These are phyloP conservation scores for Lithophane socia DNA, from an alignment of 2,888 invertebrate genomes.

Conservation along the genomic window DNA sequence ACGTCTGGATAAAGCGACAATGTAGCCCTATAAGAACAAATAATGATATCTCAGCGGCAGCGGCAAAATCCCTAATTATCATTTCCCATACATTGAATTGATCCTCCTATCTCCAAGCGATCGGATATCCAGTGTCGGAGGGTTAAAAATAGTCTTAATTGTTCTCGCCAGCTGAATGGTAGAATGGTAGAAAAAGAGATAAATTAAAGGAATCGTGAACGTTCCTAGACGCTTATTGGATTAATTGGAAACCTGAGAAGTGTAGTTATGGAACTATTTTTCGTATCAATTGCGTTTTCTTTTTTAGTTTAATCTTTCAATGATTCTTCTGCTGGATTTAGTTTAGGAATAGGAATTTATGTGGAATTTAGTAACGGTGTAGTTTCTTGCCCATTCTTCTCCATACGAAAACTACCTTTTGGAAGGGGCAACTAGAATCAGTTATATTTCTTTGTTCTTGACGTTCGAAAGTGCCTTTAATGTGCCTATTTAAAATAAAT, in stretches of 20 bases:
- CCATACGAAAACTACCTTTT: no score
- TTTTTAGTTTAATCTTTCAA: background rate
- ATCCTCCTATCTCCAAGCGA: background rate
- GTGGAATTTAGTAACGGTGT: no score
- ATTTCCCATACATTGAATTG: conserved; percentile 19
- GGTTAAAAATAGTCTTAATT: conserved; percentile 31
- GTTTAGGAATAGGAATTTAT: background rate
- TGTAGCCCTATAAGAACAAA: no score
- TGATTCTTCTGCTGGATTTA: background rate
- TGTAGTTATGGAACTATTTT: conserved; percentile 53
- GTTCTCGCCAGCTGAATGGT: conserved; percentile 26
- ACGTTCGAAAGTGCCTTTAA: no score
- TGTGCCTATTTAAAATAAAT: no score
- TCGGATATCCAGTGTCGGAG: conserved; percentile 21
- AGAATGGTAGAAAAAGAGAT: conserved; percentile 30
- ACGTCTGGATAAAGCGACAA: no score
- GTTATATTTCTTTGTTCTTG: no score
- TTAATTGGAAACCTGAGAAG: conserved; percentile 52
- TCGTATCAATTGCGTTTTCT: conserved; percentile 23
- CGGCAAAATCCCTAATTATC: background rate
- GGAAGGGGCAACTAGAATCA: no score
- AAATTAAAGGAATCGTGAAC: conserved; percentile 50
- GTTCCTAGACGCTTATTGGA: conserved; percentile 44
- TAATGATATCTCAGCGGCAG: background rate
- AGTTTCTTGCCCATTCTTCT: no score